Conservation (phyloP, 92 coral and sea anemone genomes). For the Epizoanthus ramosus region DNA sequence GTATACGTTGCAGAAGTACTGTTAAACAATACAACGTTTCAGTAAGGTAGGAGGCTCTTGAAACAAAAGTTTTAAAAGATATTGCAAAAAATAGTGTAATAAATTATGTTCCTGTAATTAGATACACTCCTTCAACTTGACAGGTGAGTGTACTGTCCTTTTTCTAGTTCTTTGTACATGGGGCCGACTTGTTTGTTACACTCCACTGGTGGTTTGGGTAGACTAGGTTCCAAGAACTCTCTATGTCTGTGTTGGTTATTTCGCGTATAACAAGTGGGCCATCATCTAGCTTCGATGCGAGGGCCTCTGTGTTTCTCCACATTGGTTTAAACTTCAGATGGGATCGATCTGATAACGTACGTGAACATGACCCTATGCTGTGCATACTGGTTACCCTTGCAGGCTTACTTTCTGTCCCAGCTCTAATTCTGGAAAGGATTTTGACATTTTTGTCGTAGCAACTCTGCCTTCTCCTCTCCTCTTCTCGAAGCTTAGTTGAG, state of each 20-base stretch:
- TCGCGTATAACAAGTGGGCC: neutral
- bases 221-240: neutral
- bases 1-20: too few species aligned
- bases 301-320: constrained; percentile 30
- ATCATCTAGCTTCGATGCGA: constrained; percentile 21
- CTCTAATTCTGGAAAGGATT: constrained; percentile 36
- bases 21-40: too few species aligned
- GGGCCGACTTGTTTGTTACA: neutral
- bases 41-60: too few species aligned
- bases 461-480: constrained; percentile 30
- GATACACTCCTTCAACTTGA: constrained; percentile 43
- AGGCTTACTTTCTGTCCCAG: constrained; percentile 34
- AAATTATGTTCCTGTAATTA: neutral
- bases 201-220: neutral
- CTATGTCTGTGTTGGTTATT: neutral
- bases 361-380: neutral
- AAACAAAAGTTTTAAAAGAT: too few species aligned
- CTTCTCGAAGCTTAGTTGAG: constrained; percentile 40
- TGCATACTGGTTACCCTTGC: constrained; percentile 14
- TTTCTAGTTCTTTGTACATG: constrained; percentile 22
- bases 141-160: constrained; percentile 18
- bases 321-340: constrained; percentile 23
- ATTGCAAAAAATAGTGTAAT: too few species aligned
- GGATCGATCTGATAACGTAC: constrained; percentile 37
- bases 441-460: constrained; percentile 25